Evolutionary conservation across 1,140 invertebrate species (phyloP).

Genomic region (Drosophila kepulauana): DNA sequence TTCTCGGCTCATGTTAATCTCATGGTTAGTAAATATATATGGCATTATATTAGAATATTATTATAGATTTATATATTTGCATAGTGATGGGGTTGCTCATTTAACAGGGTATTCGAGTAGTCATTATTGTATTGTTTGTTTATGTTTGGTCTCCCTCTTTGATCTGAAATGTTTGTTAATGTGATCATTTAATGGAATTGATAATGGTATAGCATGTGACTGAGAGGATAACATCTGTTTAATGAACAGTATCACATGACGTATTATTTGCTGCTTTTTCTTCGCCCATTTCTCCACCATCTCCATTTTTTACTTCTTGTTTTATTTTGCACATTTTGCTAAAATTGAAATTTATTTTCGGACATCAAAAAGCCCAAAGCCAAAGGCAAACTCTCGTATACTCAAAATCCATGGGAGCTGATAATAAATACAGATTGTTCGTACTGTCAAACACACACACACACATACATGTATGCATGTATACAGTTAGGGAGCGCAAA

Average conservation of each 20-base stretch:
- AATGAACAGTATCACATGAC: slow-evolving; percentile 40
- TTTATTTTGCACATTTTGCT: slow-evolving; percentile 51
- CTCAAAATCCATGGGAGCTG: slow-evolving; percentile 24
- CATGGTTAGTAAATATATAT: not conserved
- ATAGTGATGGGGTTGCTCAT: not conserved
- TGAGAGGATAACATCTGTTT: slow-evolving; percentile 51
- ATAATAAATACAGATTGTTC: slow-evolving; percentile 35
- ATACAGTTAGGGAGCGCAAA: slow-evolving; percentile 39
- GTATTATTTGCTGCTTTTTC: not conserved
- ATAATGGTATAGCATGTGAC: slow-evolving; percentile 24
- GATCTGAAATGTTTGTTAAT: slow-evolving; percentile 5
- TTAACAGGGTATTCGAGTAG: slow-evolving; percentile 4
- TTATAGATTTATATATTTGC: not conserved
- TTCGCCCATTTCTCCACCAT: not conserved
- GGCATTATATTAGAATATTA: not conserved
- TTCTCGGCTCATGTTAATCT: not conserved
- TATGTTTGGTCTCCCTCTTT: slow-evolving; percentile 11
- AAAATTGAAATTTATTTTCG: slow-evolving; percentile 54
- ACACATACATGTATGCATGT: not conserved
- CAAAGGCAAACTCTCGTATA: slow-evolving; percentile 17
- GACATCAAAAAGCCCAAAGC: slow-evolving; percentile 46
- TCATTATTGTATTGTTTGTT: not conserved
- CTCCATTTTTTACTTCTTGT: slow-evolving; percentile 18
- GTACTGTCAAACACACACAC: not conserved
- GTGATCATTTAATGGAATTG: slow-evolving; percentile 25